Evolutionary conservation across 1,140 invertebrate genomes (phyloP), one percentile per base, ranked within the genome.

Genomic region (Aphis gossypii): DNA sequence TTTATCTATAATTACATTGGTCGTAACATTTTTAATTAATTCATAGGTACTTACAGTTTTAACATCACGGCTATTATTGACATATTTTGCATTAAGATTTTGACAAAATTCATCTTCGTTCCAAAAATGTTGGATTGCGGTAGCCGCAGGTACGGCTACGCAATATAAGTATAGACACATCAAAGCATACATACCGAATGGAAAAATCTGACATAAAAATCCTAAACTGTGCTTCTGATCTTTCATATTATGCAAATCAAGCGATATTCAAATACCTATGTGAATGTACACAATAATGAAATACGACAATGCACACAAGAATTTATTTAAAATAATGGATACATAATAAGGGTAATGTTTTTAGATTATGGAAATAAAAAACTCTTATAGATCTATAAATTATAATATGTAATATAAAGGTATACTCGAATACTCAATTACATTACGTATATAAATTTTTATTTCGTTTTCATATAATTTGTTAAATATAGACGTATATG

Each of bases 171-270:
- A 48, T 23, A 82, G 48, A 92, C 35, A 92, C 82, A 84, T 48
- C 91, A 56, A 84, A 84, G 76, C 5, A 92, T 92, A 92, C 91
- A 92, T 92, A 25, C 48, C 46, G 76, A 92, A 92, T 92, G 91
- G 30, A 92, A 92, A 60, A 38, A 91, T 30, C 60, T 35, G 30
- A 82, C 20, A 46, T 25, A 48, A 82, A 90, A 90, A 41, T 30
- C 21, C 60, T 35, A n/a, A 92, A 41, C 41, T 48, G 44, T 35
- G 60, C 14, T 5, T 44, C 35, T 25, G 60, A 92, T 92, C 90
- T 91, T 14, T 46, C 68, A 82, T 35, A 89, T 89, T 91, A 92
- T 92, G 90, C 82, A 92, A 82, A 92, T 92, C 9, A 23, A 5
- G 23, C 21, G 30, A 90, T 60, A 90, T 90, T 90, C 88, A 90